Evolutionary conservation across 2,888 invertebrate genomes (phyloP).

Genomic region (Onthophagus sagittarius): DNA sequence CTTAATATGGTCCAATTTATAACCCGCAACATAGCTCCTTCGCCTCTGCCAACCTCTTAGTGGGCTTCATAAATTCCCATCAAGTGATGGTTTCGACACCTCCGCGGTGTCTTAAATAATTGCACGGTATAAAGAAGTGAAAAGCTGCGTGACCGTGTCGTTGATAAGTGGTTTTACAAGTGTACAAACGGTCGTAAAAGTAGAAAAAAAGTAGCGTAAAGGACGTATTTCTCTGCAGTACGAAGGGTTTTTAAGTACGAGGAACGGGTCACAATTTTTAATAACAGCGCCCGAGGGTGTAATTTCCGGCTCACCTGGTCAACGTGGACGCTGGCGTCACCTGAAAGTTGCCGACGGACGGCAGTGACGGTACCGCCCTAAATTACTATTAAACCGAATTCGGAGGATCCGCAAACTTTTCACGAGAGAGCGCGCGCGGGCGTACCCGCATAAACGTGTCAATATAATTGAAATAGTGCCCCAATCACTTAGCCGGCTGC

Average conservation of each 20-base stretch:
- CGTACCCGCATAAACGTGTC: slow-evolving; percentile 1
- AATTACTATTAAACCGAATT: slow-evolving; percentile 12
- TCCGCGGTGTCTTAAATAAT: not conserved
- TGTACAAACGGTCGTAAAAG: not conserved
- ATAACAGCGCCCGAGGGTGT: slow-evolving; percentile 43
- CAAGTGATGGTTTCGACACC: not conserved
- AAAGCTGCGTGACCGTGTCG: not conserved
- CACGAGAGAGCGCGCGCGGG: not conserved
- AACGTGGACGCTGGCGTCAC: slow-evolving; percentile 22
- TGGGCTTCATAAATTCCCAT: not conserved
- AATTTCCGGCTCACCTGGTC: slow-evolving; percentile 36
- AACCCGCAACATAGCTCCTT: not conserved
- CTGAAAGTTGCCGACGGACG: not conserved
- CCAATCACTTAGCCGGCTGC: slow-evolving; percentile 7
- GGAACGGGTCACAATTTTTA: slow-evolving; percentile 44
- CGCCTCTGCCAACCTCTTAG: not conserved
- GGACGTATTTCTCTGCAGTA: slow-evolving; percentile 26
- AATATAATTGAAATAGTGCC: slow-evolving; percentile 7
- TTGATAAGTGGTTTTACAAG: not conserved
- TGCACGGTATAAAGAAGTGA: not conserved
- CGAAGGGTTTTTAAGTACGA: slow-evolving; percentile 43
- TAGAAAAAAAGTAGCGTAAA: not conserved
- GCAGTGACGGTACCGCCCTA: not conserved
- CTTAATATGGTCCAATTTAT: slow-evolving; percentile 1
- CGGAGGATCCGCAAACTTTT: slow-evolving; percentile 4